Conservation (phyloP, 23 tunicate genomes). For the Ascidia mentula region DNA sequence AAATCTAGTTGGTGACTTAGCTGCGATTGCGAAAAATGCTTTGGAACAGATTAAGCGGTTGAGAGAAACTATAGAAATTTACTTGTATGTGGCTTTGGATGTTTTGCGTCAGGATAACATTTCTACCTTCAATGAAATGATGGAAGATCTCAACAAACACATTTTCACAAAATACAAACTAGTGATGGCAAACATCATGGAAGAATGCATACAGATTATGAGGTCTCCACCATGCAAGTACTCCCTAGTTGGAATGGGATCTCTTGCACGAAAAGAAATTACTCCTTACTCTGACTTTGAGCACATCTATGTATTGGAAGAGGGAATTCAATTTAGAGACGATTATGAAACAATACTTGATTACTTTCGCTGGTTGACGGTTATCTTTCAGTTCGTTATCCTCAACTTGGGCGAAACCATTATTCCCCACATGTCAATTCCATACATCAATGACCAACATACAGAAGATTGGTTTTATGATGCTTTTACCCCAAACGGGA, state of each 20-base stretch:
- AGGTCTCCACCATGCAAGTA: background rate
- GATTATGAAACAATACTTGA: constrained; percentile 25
- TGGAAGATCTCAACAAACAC: no score
- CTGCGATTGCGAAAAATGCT: background rate
- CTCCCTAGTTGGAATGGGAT: background rate
- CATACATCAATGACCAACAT: background rate
- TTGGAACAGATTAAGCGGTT: background rate
- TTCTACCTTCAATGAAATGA: background rate
- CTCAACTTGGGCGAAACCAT: constrained; percentile 48
- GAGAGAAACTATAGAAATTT: background rate
- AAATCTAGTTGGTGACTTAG: background rate
- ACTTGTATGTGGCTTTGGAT: background rate
- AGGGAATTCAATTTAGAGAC: constrained; percentile 1
- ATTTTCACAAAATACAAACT: background rate
- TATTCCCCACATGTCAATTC: constrained; percentile 37
- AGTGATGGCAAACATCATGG: background rate
- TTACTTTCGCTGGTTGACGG: constrained; percentile 63
- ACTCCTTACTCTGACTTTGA: constrained; percentile 74
- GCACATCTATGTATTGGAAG: constrained; percentile 35
- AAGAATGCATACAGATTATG: background rate
- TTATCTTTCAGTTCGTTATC: constrained; percentile 42
- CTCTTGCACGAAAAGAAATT: constrained; percentile 40
- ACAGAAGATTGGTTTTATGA: constrained; percentile 50
- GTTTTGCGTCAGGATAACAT: no score
- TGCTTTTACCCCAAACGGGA: constrained; percentile 37